A percentile compares a stretch with the other conserved stretches of the same genome.
Conservation (phyloP, 2,113 vertebrate species). For the Nothoprocta perdicaria region DNA sequence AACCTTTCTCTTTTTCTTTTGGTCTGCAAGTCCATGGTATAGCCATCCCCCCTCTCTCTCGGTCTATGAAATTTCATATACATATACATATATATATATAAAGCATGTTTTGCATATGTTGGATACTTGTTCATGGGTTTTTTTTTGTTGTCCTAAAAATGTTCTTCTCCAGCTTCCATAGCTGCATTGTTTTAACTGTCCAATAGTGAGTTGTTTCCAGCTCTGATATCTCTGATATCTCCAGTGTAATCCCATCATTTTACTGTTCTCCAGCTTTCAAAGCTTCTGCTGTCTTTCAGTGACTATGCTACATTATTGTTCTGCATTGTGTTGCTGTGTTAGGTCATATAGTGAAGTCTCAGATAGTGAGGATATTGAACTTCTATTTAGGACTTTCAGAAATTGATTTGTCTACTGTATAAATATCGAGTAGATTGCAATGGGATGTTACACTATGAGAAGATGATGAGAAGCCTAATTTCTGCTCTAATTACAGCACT, state of each 20-base stretch:
- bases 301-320: background rate
- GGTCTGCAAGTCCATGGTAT: background rate
- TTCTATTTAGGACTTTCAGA: background rate
- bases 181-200: background rate
- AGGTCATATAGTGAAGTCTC: background rate
- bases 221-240: background rate
- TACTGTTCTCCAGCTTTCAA: background rate
- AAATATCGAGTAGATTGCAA: background rate
- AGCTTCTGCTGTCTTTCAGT: background rate
- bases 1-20: background rate
- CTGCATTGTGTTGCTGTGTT: background rate
- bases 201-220: background rate
- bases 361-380: background rate
- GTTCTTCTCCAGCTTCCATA: rapidly evolving
- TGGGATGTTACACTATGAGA: background rate
- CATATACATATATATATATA: too few species aligned
- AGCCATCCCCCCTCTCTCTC: background rate
- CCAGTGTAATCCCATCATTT: background rate
- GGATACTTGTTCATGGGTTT: background rate
- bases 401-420: background rate
- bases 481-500: background rate
- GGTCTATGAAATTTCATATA: too few species aligned
- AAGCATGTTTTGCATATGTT: background rate
- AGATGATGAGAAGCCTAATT: background rate
- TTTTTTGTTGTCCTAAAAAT: background rate